Base-by-base conservation (phyloP, 2,888 invertebrate genomes). In the Ophioninae sp. region DNA sequence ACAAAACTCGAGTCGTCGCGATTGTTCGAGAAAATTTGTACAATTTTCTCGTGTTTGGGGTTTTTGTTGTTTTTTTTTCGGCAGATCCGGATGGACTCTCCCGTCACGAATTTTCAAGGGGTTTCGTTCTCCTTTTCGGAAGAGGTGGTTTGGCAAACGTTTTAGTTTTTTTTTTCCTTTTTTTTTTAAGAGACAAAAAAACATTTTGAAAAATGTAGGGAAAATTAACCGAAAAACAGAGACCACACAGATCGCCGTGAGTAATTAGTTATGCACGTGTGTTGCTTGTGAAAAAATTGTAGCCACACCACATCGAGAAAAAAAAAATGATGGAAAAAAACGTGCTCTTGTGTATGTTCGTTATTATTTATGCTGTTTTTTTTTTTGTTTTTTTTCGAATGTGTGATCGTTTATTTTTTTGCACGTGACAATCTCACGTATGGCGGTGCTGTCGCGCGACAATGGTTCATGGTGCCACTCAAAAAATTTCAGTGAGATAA, bases 241-340 rank as follows among this genome's bases (percentile, higher is more conserved):
- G 81, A 85, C 80, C 71, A 87, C 79, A 86, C 83, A 81, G 82
- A 87, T 82, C 72, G 79, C 78, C 74, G 81, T 82, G 83, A 81
- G 79, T 81, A 64, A 77, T 82, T 13, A 74, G 51, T 59, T 68
- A 22, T 78, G 71, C 58, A 44, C 63, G 69, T 72, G 71, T 71
- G 86, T 89, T 90, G 91, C 91, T 88, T 90, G 86, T 89, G 88
- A 89, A 90, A 90, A 90, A 88, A 78, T 88, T 89, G 88, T 91
- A 91, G 92, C 91, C 91, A 93, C 92, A 92, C 92, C 92, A 93
- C 92, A 93, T 92, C 88, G 90, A 92, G 89, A 90, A 89, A 44
- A 71, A 69, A 51, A 10, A 44, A 41, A 67, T 39, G 2, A 71
- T 44, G 20, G 17, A 37, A 61, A 91, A 86, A 87, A 89, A 89